Evolutionary conservation across 2,888 invertebrate species (phyloP).

Genomic region (Hermodice carunculata): DNA sequence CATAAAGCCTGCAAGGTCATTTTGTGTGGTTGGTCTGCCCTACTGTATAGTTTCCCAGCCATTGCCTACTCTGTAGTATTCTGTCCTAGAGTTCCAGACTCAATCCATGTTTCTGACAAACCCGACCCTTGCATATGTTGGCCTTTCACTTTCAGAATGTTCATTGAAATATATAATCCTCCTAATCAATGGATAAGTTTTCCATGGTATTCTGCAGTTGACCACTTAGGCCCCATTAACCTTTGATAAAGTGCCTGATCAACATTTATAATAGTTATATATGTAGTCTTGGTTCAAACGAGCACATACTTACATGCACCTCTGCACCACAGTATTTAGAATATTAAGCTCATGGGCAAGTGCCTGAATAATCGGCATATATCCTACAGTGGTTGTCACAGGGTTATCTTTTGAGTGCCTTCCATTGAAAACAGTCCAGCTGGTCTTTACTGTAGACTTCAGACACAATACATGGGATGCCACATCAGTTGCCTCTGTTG

Average conservation of each 20-base stretch:
- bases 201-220: not conserved
- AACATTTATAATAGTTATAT: not conserved
- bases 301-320: not conserved
- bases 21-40: not conserved
- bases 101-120: not conserved
- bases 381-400: not conserved
- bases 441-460: not conserved
- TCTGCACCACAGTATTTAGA: not conserved
- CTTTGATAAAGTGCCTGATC: not conserved
- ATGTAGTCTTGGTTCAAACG: not conserved
- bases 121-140: not conserved
- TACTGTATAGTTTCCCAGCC: not conserved
- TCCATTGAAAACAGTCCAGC: slow-evolving; percentile 7
- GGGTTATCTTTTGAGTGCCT: not conserved
- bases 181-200: not conserved
- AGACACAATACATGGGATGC: not conserved
- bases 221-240: not conserved
- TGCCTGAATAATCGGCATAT: not conserved
- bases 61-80: not conserved
- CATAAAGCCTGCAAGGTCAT: not conserved
- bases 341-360: not conserved
- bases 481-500: slow-evolving; percentile 1
- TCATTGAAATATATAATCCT: too few species aligned
- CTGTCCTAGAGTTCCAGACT: not conserved
- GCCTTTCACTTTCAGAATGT: not conserved